These are phyloP conservation scores for Lagocephalus sceleratus DNA, from an alignment of 2,797 vertebrate species.

Conservation along the genomic window DNA sequence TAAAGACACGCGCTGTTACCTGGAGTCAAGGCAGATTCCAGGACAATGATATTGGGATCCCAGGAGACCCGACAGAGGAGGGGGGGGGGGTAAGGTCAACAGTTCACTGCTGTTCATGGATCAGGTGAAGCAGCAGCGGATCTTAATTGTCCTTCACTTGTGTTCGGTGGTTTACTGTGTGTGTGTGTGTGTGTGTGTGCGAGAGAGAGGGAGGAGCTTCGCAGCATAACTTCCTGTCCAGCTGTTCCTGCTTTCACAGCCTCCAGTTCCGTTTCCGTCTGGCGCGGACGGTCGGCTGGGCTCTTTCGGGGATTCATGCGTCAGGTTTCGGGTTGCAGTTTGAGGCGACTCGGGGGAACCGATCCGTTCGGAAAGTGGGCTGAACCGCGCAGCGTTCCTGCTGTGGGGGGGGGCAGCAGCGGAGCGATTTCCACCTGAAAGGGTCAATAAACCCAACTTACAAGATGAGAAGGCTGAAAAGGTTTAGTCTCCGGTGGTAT, in stretches of 20 bases:
- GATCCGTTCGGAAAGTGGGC: slow-evolving; percentile 31
- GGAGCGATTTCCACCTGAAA: slow-evolving; percentile 31
- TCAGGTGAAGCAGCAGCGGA: slow-evolving; percentile 6
- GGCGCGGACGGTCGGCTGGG: not conserved
- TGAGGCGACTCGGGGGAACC: slow-evolving; percentile 23
- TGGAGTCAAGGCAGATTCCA: slow-evolving; percentile 33
- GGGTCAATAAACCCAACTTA: too few relatives aligned
- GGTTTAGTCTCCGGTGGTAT: not conserved
- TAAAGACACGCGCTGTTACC: slow-evolving; percentile 11
- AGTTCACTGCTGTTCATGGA: slow-evolving; percentile 51
- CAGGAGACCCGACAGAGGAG: slow-evolving; percentile 39
- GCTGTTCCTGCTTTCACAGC: slow-evolving; percentile 80
- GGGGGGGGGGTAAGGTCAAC: slow-evolving; percentile 42
- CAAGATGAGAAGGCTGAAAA: not conserved
- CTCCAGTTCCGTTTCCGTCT: not conserved
- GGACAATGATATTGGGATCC: slow-evolving; percentile 27
- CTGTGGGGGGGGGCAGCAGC: too few relatives aligned
- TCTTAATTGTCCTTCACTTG: too few relatives aligned
- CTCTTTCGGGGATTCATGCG: slow-evolving; percentile 34
- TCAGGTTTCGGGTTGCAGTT: slow-evolving; percentile 15
- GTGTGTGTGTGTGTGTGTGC: too few relatives aligned
- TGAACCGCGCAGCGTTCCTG: slow-evolving; percentile 53
- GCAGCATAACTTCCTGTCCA: slow-evolving; percentile 85
- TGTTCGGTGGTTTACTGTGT: slow-evolving; percentile 69
- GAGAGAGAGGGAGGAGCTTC: slow-evolving; percentile 26